These are phyloP conservation scores for Bombus sylvicola DNA, from an alignment of 1,140 invertebrate genomes.

Conservation along the genomic window DNA sequence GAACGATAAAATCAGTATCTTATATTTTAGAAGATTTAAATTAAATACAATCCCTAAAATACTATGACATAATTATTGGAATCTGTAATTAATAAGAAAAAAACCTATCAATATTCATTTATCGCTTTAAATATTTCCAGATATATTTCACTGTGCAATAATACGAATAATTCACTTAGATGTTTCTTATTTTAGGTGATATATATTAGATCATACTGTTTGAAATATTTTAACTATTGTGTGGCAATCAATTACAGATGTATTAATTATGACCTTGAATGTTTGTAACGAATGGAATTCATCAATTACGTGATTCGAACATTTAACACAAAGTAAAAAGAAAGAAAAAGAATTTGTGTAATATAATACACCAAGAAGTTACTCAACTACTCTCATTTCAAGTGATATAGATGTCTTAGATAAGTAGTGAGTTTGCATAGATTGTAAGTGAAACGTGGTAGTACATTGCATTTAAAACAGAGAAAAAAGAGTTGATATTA, in stretches of 20 bases:
- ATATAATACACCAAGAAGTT: slow-evolving; percentile 53
- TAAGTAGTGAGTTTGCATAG: slow-evolving; percentile 60
- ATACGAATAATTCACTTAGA: slow-evolving; percentile 43
- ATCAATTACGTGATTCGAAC: slow-evolving; percentile 56
- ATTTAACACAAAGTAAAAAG: slow-evolving; percentile 35
- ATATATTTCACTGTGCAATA: slow-evolving; percentile 61
- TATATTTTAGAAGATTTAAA: slow-evolving; percentile 30
- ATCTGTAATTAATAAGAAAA: slow-evolving; percentile 32
- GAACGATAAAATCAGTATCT: slow-evolving; percentile 16
- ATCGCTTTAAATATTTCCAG: slow-evolving; percentile 25
- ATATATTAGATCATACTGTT: slow-evolving; percentile 25
- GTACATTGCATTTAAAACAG: slow-evolving; percentile 52
- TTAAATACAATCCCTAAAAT: slow-evolving; percentile 38
- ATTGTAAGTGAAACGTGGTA: slow-evolving; percentile 52
- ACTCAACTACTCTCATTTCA: slow-evolving; percentile 64
- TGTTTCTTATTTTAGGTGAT: slow-evolving; percentile 47
- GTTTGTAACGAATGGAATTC: slow-evolving; percentile 47
- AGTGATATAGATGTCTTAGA: slow-evolving; percentile 66
- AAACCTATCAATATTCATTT: slow-evolving; percentile 44
- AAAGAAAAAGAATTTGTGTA: slow-evolving; percentile 54
- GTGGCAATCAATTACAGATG: slow-evolving; percentile 58
- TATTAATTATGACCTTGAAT: slow-evolving; percentile 54
- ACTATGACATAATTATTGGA: slow-evolving; percentile 13
- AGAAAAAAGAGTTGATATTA: slow-evolving; percentile 45
- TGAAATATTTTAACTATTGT: slow-evolving; percentile 43